Evolutionary conservation across 2,888 invertebrate genomes (phyloP), one percentile per base, ranked within the genome.

Genomic region (Alentia gelatinosa): DNA sequence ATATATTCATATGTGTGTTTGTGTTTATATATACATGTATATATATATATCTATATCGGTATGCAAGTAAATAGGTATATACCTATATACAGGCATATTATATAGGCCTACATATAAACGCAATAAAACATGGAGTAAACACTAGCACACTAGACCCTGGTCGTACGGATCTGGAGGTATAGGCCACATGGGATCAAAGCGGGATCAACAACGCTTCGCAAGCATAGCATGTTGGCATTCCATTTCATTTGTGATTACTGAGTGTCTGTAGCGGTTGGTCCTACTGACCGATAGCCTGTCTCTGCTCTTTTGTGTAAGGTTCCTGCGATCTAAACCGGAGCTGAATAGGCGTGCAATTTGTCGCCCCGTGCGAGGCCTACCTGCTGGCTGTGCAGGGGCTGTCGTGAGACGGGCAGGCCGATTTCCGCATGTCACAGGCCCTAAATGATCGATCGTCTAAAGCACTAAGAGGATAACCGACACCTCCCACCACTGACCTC

Each of bases 281-380:
- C 5, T 56, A 56, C n/a, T 74, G 74, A 74, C 74, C 74, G 74
- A 74, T 74, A 33, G 74, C 74, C 74, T 33, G 74, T 74, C 74
- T 74, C 30, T 74, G 26, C 33, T 33, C 74, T 26, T 47, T 74
- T 33, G 26, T 33, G 30, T 12, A 15, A 33, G 74, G n/a, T 15
- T 15, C 3, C 33, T 12, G 74, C 30, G 26, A 12, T 74, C 30
- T 74, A 26, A 47, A 26, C 33, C 30, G 30, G 74, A 33, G 3
- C 74, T 74, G n/a, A 74, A 74, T 74, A 26, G 74, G 3, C 30
- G 74, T 33, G 33, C 74, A 74, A 74, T 74, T 56, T 56, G 56
- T 56, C 56, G 56, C 56, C 56, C 19, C 3, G n/a, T 56, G 56
- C 56, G n/a, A 56, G 19, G 56, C 23, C 19, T 19, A 56, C 56